Evolutionary conservation across 2,113 vertebrate species (phyloP).

Genomic region (Chitala chitala): DNA sequence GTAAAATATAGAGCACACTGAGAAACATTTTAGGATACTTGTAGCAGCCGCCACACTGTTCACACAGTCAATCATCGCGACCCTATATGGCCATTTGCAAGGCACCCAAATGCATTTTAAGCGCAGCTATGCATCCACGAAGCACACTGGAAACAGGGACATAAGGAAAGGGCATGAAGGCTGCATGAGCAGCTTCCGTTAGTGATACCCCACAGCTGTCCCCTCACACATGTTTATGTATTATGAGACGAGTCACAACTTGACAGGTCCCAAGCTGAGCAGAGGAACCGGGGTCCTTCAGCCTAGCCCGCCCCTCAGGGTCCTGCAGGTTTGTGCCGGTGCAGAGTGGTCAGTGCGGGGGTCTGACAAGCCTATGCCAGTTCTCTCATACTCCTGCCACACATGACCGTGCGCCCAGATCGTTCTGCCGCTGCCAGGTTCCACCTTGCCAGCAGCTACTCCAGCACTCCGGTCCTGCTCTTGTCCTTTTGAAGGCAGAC

Average conservation of each 20-base stretch:
- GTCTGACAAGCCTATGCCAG: too few species aligned
- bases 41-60: neutral
- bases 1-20: too few species aligned
- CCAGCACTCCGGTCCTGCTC: neutral
- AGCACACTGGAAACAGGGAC: neutral
- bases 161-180: neutral
- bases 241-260: neutral
- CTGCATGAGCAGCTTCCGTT: conserved; percentile 1
- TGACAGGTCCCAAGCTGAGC: neutral
- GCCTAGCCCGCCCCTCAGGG: neutral
- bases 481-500: neutral
- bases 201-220: neutral
- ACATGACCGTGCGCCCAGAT: too few species aligned
- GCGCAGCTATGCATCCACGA: neutral
- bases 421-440: neutral
- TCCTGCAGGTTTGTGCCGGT: too few species aligned
- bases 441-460: neutral
- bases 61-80: neutral
- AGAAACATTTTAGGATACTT: neutral
- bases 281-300: neutral
- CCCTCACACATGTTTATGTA: neutral
- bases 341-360: too few species aligned
- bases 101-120: neutral
- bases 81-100: neutral
- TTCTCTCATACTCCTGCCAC: too few species aligned